A percentile compares a stretch with the other conserved stretches of the same genome.
These are phyloP conservation scores for Thermophis baileyi DNA, from an alignment of 2,113 vertebrate genomes.

Conservation along the genomic window DNA sequence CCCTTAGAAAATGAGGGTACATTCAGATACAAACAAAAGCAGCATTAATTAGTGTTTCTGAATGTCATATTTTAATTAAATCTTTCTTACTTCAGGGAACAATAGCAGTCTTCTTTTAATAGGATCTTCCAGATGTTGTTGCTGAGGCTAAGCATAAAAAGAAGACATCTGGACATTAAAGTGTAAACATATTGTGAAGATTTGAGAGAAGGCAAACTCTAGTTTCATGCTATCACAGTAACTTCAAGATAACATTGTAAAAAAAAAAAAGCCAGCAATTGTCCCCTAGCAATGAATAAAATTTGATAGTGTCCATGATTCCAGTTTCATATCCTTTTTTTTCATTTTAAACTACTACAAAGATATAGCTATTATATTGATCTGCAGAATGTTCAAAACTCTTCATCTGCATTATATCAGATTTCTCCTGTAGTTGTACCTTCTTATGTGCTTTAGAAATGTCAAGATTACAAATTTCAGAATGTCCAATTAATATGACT, in stretches of 20 bases:
- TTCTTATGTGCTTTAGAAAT: neutral
- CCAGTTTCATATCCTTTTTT: slow-evolving; percentile 20
- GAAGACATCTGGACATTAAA: slow-evolving; percentile 51
- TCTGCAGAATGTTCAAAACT: neutral
- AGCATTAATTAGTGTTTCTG: slow-evolving; percentile 29
- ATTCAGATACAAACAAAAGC: slow-evolving; percentile 28
- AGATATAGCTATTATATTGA: neutral
- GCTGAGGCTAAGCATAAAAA: slow-evolving; percentile 45
- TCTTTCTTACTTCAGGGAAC: slow-evolving; percentile 36
- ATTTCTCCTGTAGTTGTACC: neutral
- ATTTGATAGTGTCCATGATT: slow-evolving; percentile 7
- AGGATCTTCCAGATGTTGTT: slow-evolving; percentile 50
- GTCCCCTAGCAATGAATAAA: slow-evolving; percentile 29
- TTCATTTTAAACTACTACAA: slow-evolving; percentile 10
- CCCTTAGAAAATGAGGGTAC: slow-evolving; percentile 10
- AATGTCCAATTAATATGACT: neutral
- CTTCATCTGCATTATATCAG: neutral
- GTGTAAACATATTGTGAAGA: slow-evolving; percentile 26
- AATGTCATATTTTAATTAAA: slow-evolving; percentile 41
- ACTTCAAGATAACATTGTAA: neutral
- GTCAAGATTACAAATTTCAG: neutral
- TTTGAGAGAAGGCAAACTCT: slow-evolving; percentile 31
- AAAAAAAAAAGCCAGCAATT: neutral
- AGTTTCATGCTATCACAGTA: slow-evolving; percentile 33
- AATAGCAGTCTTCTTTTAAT: slow-evolving; percentile 38